phyloP scores from a whole-genome alignment of 2,113 vertebrate species.

The Phylloscopus trochiloides region DNA sequence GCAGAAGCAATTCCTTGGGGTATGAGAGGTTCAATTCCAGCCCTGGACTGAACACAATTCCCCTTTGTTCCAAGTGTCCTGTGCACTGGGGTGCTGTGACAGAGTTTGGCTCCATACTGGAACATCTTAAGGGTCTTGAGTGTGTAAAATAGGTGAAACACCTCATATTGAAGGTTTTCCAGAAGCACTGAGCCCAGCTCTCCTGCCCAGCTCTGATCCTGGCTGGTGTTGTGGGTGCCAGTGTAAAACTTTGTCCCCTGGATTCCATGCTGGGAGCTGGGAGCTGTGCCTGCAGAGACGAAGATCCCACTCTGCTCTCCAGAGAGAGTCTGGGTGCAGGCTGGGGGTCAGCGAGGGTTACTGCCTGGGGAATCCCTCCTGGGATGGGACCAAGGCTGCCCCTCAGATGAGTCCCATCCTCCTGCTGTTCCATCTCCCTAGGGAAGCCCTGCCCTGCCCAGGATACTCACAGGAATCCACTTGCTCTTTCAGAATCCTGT shows the following conservation, averaged over 20 bases:
- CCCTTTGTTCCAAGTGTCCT: neutral
- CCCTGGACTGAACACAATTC: neutral
- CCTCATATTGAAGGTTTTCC: neutral
- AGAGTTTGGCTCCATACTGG: neutral
- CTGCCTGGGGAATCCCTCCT: neutral
- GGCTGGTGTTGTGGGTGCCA: accelerated
- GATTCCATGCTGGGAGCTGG: neutral
- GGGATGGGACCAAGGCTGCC: neutral
- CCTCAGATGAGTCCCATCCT: neutral
- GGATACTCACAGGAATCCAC: neutral
- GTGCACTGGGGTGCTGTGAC: neutral
- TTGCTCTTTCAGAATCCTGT: neutral
- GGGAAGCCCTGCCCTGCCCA: neutral
- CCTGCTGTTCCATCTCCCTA: accelerated
- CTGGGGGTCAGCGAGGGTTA: accelerated
- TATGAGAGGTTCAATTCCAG: accelerated
- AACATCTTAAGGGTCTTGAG: neutral
- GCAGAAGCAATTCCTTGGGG: neutral
- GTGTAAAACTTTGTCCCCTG: neutral
- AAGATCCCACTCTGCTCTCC: neutral
- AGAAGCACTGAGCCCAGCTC: neutral
- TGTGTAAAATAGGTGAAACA: neutral
- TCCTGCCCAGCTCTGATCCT: neutral
- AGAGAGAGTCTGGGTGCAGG: accelerated
- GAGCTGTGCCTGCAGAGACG: neutral